These are phyloP conservation scores for Agonopterix arenella DNA, from an alignment of 2,888 invertebrate genomes.

Conservation along the genomic window DNA sequence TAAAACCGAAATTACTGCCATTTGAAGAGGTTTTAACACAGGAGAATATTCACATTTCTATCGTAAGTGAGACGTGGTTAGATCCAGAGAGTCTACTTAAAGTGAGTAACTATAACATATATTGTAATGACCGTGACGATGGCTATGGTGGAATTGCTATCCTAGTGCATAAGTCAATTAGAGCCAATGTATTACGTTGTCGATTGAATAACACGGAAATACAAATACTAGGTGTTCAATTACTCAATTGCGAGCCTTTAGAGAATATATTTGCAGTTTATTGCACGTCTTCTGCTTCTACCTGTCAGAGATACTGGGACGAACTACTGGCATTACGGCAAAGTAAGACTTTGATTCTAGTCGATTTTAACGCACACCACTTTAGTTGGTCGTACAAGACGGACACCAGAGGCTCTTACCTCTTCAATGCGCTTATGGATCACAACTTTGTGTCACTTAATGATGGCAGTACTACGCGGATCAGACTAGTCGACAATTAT, in stretches of 20 bases:
- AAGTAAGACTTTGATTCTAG: constrained; percentile 11
- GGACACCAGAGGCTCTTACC: constrained; percentile 14
- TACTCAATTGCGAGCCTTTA: constrained; percentile 9
- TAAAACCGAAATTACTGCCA: constrained; percentile 4
- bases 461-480: constrained; percentile 11
- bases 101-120: constrained; percentile 10
- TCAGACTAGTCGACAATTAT: constrained; percentile 11
- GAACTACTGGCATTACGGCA: constrained; percentile 7
- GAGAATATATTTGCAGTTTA: constrained; percentile 10
- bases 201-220: constrained; percentile 1
- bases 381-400: constrained; percentile 5
- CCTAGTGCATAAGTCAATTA: constrained; percentile 7
- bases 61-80: constrained; percentile 9
- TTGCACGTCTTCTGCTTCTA: constrained; percentile 4
- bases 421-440: constrained; percentile 15
- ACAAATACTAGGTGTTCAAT: constrained; percentile 5
- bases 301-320: constrained; percentile 16
- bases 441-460: constrained; percentile 12
- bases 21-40: constrained; percentile 5
- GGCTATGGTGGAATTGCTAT: constrained; percentile 14
- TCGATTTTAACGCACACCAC: not conserved
- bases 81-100: constrained; percentile 2
- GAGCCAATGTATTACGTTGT: not conserved
- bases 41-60: constrained; percentile 10
- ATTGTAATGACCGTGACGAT: constrained; percentile 10